Conservation (phyloP, 2,113 vertebrate species). For the Prochilodus magdalenae region DNA sequence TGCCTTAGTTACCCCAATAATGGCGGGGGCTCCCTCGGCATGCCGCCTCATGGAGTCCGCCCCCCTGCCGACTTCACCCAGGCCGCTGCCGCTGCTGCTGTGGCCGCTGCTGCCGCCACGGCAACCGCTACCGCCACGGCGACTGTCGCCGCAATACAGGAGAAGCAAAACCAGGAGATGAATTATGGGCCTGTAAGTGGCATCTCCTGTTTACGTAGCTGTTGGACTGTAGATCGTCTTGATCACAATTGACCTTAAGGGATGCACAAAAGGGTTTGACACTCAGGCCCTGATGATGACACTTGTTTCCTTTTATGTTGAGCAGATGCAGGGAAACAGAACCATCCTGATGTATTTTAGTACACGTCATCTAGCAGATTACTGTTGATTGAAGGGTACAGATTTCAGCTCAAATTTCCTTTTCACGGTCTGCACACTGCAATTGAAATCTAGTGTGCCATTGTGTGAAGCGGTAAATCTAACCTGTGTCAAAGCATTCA, state of each 20-base stretch:
- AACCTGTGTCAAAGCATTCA: not conserved
- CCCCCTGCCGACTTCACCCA: slow-evolving; percentile 91
- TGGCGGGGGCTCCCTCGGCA: slow-evolving; percentile 78
- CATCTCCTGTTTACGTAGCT: slow-evolving; percentile 1
- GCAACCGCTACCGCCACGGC: slow-evolving; percentile 93
- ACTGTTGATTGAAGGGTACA: slow-evolving; percentile 2
- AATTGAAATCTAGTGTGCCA: not conserved
- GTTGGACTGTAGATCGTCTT: not conserved
- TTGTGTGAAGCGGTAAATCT: slow-evolving; percentile 4
- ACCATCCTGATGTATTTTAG: not conserved
- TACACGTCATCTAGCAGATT: not conserved
- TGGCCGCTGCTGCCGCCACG: slow-evolving; percentile 90
- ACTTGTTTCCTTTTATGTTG: not conserved
- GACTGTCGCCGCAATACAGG: slow-evolving; percentile 92
- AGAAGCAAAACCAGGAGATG: slow-evolving; percentile 96
- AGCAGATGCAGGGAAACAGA: not conserved
- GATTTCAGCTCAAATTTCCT: slow-evolving; percentile 20
- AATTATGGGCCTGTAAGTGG: slow-evolving; percentile 87
- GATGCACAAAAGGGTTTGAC: not conserved
- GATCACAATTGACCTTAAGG: not conserved
- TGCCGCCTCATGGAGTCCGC: slow-evolving; percentile 79
- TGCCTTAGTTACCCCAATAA: slow-evolving; percentile 82
- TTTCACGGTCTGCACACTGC: not conserved
- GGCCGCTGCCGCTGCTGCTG: slow-evolving; percentile 87
- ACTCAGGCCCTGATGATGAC: not conserved